Conservation (phyloP, 1,140 invertebrate species). For the Drosophila quadrilineata region DNA sequence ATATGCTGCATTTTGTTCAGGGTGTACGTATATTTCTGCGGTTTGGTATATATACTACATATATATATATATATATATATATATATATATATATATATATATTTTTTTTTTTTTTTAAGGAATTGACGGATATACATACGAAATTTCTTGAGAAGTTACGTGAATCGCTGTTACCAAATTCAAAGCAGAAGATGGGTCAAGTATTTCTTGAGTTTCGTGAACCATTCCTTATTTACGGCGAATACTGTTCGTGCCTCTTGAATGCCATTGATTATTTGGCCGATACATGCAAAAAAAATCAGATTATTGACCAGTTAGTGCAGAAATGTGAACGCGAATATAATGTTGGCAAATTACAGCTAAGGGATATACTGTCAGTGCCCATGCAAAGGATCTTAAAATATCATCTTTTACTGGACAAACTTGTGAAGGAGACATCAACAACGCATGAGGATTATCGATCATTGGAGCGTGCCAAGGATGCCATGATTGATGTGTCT, state of each 20-base stretch:
- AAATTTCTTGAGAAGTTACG: conserved; percentile 90
- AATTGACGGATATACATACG: conserved; percentile 92
- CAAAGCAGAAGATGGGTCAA: conserved; percentile 84
- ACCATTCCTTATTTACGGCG: conserved; percentile 95
- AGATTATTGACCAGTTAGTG: conserved; percentile 74
- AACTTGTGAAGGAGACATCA: conserved; percentile 95
- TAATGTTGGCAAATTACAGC: conserved; percentile 96
- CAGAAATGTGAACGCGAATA: conserved; percentile 94
- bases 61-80: too few relatives aligned
- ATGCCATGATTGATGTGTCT: conserved; percentile 98
- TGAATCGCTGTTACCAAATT: conserved; percentile 85
- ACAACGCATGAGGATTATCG: conserved; percentile 92
- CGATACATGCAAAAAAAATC: conserved; percentile 86
- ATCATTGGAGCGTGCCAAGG: conserved; percentile 92
- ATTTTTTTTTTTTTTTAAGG: conserved; percentile 82
- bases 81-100: neutral
- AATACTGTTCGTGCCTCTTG: conserved; percentile 96
- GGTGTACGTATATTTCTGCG: too few relatives aligned
- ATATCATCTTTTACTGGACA: conserved; percentile 96
- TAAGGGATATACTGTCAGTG: conserved; percentile 96
- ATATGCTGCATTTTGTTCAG: too few relatives aligned
- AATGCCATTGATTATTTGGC: conserved; percentile 89
- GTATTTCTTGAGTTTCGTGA: conserved; percentile 95
- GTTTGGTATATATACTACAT: too few relatives aligned
- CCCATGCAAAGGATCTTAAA: conserved; percentile 99